Evolutionary conservation across 2,113 vertebrate genomes (phyloP), one percentile per base, ranked within the genome.

Genomic region (Machaerirhynchus nigripectus): DNA sequence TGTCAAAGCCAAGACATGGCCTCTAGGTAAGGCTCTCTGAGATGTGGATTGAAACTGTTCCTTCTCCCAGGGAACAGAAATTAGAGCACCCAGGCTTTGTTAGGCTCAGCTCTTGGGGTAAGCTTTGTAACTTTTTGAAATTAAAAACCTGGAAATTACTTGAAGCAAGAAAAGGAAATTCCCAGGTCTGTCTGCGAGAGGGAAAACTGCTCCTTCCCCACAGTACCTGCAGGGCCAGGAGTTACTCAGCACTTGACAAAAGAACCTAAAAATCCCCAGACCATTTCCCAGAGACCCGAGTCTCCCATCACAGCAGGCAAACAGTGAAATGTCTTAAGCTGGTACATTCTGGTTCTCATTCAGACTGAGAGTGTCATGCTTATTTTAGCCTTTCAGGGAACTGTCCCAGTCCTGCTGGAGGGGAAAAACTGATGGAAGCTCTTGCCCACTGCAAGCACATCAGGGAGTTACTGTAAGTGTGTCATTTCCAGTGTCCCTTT

Each of bases 381-480:
- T 47, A 10, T 89, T 75, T 23, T 83, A 99, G 99, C 79, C 97
- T 99, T 44, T 98, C 98, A 12, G 95, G 97, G 2, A 99, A 98
- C 87, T 74, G 57, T 53, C 97, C 98, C 22, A 88, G 96, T 63
- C 96, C 98, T 31, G 79, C 64, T 4, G 98, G 98, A 70, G 99
- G 98, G 61, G 96, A 93, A 22, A 97, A 39, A 46, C 87, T 99
- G 57, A 77, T 97, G 7, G 94, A 97, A 53, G 97, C 98, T 17
- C 95, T 99, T 59, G 47, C 37, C n/a, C 83, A 60, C 59, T 99
- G 98, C 78, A 42, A 31, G 31, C 37, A 13, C 21, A 88, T 99
- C 18, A 97, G 99, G 90, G 98, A 99, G 86, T 95, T 99, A 42
- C 31, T 96, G 99, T 99, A 96, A 99, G 98, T 97, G n/a, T 63